phyloP scores from a whole-genome alignment of 1,140 invertebrate genomes.

The Drosophila elegans region DNA sequence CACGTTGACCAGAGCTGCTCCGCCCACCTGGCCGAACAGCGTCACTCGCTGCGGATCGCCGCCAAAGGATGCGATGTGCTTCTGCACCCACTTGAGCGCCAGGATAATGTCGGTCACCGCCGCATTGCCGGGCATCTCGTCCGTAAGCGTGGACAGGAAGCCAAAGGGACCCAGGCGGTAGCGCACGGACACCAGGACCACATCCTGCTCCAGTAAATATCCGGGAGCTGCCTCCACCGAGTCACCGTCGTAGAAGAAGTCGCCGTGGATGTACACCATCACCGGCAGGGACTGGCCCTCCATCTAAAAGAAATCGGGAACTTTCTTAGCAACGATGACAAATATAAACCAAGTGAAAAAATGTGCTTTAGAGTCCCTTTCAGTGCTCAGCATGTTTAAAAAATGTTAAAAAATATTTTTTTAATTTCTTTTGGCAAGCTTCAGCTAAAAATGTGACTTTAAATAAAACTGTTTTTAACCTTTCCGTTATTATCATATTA shows the following conservation, averaged over 20 bases:
- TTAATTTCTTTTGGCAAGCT: too few relatives aligned
- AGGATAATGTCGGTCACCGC: conserved; percentile 88
- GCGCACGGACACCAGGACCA: conserved; percentile 85
- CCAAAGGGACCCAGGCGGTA: conserved; percentile 86
- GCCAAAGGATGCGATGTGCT: conserved; percentile 88
- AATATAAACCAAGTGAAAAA: not conserved
- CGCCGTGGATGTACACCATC: conserved; percentile 84
- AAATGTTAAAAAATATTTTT: too few relatives aligned
- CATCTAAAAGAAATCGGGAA: conserved; percentile 34
- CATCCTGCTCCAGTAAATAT: conserved; percentile 85
- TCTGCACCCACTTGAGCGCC: conserved; percentile 87
- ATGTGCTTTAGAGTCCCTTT: not conserved
- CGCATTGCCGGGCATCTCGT: conserved; percentile 88
- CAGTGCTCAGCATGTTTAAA: too few relatives aligned
- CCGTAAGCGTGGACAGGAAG: conserved; percentile 86
- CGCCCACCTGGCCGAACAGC: conserved; percentile 87
- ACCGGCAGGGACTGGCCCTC: conserved; percentile 61
- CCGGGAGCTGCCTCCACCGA: conserved; percentile 71
- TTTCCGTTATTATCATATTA: too few relatives aligned
- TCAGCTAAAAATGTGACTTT: too few relatives aligned
- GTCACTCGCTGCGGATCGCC: conserved; percentile 88
- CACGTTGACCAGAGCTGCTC: conserved; percentile 85
- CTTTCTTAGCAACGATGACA: not conserved
- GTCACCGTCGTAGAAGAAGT: conserved; percentile 81
- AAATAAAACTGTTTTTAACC: too few relatives aligned